phyloP scores from a whole-genome alignment of 2,888 invertebrate species.

The Diarsia rubi region DNA sequence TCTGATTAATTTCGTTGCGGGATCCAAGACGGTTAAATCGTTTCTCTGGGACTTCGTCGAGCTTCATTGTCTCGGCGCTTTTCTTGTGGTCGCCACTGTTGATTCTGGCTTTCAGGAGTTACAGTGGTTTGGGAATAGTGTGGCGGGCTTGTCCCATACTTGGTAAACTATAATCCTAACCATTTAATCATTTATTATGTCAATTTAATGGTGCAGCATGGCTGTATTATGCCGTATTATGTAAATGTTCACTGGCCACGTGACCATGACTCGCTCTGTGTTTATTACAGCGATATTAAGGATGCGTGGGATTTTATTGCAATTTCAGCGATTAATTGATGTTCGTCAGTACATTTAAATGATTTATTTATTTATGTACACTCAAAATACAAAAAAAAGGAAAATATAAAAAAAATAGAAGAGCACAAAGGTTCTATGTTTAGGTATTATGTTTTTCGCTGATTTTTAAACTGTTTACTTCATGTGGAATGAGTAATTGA shows the following conservation, averaged over 20 bases:
- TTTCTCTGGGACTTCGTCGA: too few relatives aligned
- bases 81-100: too few relatives aligned
- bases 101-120: too few relatives aligned
- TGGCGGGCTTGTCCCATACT: too few relatives aligned
- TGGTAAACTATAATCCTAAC: slow-evolving; percentile 29
- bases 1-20: too few relatives aligned
- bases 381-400: too few relatives aligned
- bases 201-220: slow-evolving; percentile 50
- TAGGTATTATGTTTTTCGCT: slow-evolving; percentile 31
- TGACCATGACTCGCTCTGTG: slow-evolving; percentile 45
- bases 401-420: too few relatives aligned
- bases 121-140: too few relatives aligned
- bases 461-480: slow-evolving; percentile 15
- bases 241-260: slow-evolving; percentile 56
- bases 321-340: slow-evolving; percentile 42
- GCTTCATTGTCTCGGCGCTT: too few relatives aligned
- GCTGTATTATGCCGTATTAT: slow-evolving; percentile 53
- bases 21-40: too few relatives aligned
- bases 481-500: not conserved
- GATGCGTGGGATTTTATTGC: slow-evolving; percentile 43
- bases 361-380: too few relatives aligned
- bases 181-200: slow-evolving; percentile 50
- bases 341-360: slow-evolving; percentile 21
- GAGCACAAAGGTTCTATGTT: too few relatives aligned
- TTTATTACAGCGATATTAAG: slow-evolving; percentile 42